Evolutionary conservation across 1,140 invertebrate species (phyloP), one percentile per base, ranked within the genome.

Genomic region (Scaptodrosophila lebanonensis): DNA sequence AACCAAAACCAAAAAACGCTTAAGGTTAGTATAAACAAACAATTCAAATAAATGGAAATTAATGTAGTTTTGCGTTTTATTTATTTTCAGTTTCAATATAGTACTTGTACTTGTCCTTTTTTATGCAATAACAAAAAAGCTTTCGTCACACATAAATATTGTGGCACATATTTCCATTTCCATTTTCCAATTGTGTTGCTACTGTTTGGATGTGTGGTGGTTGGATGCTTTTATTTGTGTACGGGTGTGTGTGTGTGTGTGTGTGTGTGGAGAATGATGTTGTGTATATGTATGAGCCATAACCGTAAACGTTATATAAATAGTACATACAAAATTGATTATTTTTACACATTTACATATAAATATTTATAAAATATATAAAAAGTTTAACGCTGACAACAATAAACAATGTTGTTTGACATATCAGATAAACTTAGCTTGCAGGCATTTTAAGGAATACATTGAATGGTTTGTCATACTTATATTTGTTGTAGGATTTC

Each of bases 361-460:
- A 75, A 60, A 66, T 70, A 75, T 70, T 70, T 62, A 75, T 75
- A 76, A 75, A 75, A 75, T 76, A 76, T 76, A 75, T 76, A 33
- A 44, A 65, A 56, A 42, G n/a, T 70, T 6, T 48, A 75, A 73
- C 60, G 65, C 45, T 49, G 61, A 29, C 13, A 39, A 49, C 44
- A 33, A 43, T 45, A 59, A 59, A 39, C 48, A 6, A 38, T n/a
- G n/a, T n/a, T n/a, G n/a, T 40, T 51, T 36, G 25, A 30, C 40
- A 45, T 48, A n/a, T n/a, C n/a, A n/a, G 18, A 62, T 40, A 60
- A 75, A 76, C 70, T 70, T 76, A 75, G 76, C 71, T 40, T 61
- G 47, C 70, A 56, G 61, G 42, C 36, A 29, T 52, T 15, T 35
- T 49, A 50, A 60, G 66, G 54, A 70, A 60, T 69, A 53, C 6